Evolutionary conservation across 2,113 vertebrate genomes (phyloP).

Genomic region (Sinocyclocheilus grahami): DNA sequence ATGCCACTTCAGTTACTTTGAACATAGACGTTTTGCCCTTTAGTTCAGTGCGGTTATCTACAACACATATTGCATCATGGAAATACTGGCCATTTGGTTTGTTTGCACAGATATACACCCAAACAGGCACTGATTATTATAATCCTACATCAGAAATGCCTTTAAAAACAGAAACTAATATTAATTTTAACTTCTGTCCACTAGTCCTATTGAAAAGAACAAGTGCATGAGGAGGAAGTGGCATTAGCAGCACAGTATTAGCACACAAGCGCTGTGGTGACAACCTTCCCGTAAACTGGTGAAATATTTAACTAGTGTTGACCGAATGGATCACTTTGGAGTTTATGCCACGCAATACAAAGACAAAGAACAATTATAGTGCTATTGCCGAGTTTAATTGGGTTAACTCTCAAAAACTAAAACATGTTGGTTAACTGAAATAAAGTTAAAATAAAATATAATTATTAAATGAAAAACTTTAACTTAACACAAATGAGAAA

Average conservation of each 20-base stretch:
- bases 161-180: neutral
- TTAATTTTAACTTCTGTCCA: neutral
- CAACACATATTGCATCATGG: conserved; percentile 30
- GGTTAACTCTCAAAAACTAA: neutral
- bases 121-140: neutral
- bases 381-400: neutral
- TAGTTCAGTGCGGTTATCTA: conserved; percentile 8
- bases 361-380: neutral
- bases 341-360: neutral
- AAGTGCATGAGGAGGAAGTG: neutral
- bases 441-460: neutral
- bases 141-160: neutral
- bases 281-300: conserved; percentile 20
- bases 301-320: conserved; percentile 55
- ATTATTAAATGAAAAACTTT: neutral
- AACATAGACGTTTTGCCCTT: conserved; percentile 1
- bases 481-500: neutral
- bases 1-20: neutral
- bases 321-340: neutral
- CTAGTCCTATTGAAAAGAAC: neutral
- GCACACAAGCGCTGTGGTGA: conserved; percentile 8
- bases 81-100: neutral
- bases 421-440: neutral
- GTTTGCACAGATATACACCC: neutral
- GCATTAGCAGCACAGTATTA: neutral